These are phyloP conservation scores for Drosophila histrio DNA, from an alignment of 2,888 invertebrate genomes.

Conservation along the genomic window DNA sequence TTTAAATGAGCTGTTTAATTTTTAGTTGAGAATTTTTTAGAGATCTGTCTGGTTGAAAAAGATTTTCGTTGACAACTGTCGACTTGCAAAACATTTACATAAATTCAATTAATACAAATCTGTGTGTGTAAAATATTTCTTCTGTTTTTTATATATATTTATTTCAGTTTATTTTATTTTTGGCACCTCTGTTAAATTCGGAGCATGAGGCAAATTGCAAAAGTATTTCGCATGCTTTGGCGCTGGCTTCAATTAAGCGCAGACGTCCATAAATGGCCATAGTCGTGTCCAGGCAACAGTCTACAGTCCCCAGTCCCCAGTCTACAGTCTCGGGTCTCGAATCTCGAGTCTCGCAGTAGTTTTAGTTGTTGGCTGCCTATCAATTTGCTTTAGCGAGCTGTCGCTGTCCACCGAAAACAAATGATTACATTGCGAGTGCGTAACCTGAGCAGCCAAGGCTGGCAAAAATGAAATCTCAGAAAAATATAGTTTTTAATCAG, in stretches of 20 bases:
- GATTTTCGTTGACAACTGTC: too few species aligned
- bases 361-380: conserved; percentile 71
- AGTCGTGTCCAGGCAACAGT: conserved; percentile 43
- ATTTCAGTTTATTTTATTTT: conserved; percentile 34
- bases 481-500: conserved; percentile 65
- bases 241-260: conserved; percentile 71
- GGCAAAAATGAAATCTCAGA: conserved; percentile 25
- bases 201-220: conserved; percentile 52
- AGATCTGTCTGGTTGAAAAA: not conserved
- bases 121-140: conserved; percentile 26
- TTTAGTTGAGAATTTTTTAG: not conserved
- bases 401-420: conserved; percentile 71
- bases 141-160: not conserved
- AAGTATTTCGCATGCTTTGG: conserved; percentile 67
- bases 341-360: conserved; percentile 23
- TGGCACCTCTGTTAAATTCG: conserved; percentile 55
- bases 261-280: conserved; percentile 71
- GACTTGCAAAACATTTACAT: conserved; percentile 40
- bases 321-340: conserved; percentile 6
- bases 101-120: conserved; percentile 54
- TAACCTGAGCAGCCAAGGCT: conserved; percentile 72
- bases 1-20: not conserved
- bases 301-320: conserved; percentile 7
- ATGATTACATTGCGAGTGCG: conserved; percentile 75
- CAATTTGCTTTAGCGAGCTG: conserved; percentile 64